Percentiles rank a stretch among this genome's conserved stretches.
Evolutionary conservation across 2,888 invertebrate species (phyloP).

Genomic region (Neocrepidodera transversa): DNA sequence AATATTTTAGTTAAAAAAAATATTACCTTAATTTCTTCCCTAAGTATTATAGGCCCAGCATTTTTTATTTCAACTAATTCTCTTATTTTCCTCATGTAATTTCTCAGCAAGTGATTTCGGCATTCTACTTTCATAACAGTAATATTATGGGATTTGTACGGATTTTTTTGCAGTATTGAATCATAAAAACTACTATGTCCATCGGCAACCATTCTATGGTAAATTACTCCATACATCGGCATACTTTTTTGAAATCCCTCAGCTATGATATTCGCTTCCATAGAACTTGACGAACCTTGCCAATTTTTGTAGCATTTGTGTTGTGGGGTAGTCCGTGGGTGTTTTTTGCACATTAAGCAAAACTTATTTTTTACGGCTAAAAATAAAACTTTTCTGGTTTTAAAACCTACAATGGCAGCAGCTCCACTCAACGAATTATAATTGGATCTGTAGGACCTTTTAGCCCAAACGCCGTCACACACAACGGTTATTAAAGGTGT

Average conservation of each 20-base stretch:
- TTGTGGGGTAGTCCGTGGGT: constrained; percentile 5
- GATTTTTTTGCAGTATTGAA: constrained; percentile 2
- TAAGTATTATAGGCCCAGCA: constrained; percentile 8
- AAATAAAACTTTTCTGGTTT: constrained; percentile 17
- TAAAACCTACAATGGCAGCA: constrained; percentile 13
- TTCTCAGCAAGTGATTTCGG: constrained; percentile 17
- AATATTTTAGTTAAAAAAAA: too few relatives aligned
- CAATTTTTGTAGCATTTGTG: constrained; percentile 18
- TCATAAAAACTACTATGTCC: constrained; percentile 11
- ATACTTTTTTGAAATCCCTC: constrained; percentile 10
- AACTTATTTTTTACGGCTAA: constrained; percentile 17
- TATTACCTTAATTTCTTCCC: constrained; percentile 10
- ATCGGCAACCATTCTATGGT: constrained; percentile 13
- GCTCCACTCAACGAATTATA: constrained; percentile 14
- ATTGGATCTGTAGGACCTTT: constrained; percentile 11
- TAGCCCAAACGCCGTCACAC: constrained; percentile 16
- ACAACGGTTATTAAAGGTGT: constrained; percentile 17
- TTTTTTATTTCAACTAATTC: not conserved
- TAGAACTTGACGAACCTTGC: not conserved
- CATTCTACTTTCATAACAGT: constrained; percentile 4
- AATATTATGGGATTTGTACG: constrained; percentile 7
- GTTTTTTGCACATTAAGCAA: not conserved
- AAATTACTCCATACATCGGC: constrained; percentile 9
- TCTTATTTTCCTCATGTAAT: constrained; percentile 8
- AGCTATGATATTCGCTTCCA: constrained; percentile 8